Evolutionary conservation across 2,797 vertebrate species (phyloP).

Genomic region (Acipenser ruthenus): DNA sequence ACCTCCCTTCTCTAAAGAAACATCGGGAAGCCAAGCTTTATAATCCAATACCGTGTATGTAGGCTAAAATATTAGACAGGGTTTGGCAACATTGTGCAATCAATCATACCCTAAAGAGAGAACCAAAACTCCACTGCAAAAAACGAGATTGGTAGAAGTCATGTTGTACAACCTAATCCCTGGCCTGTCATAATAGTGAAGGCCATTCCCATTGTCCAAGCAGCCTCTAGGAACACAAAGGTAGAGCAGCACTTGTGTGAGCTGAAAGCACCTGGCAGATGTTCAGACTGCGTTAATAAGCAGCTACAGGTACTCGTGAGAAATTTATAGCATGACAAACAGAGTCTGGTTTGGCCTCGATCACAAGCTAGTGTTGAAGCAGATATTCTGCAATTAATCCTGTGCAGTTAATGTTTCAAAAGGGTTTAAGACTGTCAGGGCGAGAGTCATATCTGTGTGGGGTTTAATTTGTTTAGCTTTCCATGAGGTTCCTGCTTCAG

Average conservation of each 20-base stretch:
- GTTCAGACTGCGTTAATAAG: slow-evolving; percentile 40
- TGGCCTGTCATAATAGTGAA: slow-evolving; percentile 44
- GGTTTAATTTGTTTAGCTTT: no score
- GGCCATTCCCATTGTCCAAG: slow-evolving; percentile 36
- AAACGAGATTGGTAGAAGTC: slow-evolving; percentile 31
- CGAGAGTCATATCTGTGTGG: slow-evolving; percentile 30
- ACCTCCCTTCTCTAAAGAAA: no score
- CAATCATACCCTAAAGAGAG: no score
- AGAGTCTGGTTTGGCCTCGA: slow-evolving; percentile 38
- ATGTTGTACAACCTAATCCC: slow-evolving; percentile 38
- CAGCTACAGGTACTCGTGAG: slow-evolving; percentile 25
- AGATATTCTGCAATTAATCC: slow-evolving; percentile 39
- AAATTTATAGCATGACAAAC: slow-evolving; percentile 31
- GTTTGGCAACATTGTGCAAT: no score
- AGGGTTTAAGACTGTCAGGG: slow-evolving; percentile 73
- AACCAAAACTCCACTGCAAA: no score
- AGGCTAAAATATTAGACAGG: no score
- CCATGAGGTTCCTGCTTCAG: no score
- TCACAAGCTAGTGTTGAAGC: slow-evolving; percentile 39
- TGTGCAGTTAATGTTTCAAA: slow-evolving; percentile 56
- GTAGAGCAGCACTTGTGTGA: neutral
- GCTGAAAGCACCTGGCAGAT: neutral
- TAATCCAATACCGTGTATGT: no score
- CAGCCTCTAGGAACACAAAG: slow-evolving; percentile 39
- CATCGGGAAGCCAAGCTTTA: no score